phyloP scores from a whole-genome alignment of 37 sponge, comb jelly and placozoan species.

The Theonella swinhoei region DNA sequence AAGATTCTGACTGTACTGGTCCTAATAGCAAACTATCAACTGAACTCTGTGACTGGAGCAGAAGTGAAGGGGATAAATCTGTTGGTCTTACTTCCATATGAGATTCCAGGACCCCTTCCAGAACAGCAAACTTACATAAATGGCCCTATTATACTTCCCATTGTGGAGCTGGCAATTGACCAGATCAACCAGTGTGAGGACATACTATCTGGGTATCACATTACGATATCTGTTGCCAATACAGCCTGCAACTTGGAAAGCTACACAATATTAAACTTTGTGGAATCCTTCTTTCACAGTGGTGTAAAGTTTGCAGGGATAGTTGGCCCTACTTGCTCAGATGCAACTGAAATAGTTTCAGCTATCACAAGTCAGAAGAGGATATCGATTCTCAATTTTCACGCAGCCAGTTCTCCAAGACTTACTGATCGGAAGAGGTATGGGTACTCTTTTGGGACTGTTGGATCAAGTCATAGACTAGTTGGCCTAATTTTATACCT shows the following conservation, averaged over 20 bases:
- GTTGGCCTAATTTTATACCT: not conserved
- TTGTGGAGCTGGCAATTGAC: conserved; percentile 12
- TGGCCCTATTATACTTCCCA: conserved; percentile 13
- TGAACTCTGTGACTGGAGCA: too few species aligned
- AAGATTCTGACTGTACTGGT: too few species aligned
- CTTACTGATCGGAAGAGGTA: not conserved
- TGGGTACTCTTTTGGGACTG: conserved; percentile 25
- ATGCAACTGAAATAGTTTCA: not conserved
- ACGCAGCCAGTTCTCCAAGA: conserved; percentile 2
- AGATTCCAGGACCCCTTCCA: too few species aligned
- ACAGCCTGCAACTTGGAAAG: conserved; percentile 5
- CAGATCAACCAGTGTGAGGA: conserved; percentile 19
- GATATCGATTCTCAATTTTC: conserved; percentile 2
- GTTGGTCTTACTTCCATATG: too few species aligned
- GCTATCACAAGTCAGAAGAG: not conserved
- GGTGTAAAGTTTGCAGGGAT: not conserved
- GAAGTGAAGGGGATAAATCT: too few species aligned
- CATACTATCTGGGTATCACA: not conserved
- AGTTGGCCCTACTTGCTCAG: too few species aligned
- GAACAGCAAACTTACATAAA: conserved; percentile 10
- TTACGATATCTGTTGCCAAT: not conserved
- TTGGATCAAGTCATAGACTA: not conserved
- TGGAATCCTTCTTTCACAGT: not conserved
- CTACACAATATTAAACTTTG: not conserved
- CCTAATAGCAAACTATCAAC: too few species aligned